Percentiles rank a stretch among this genome's conserved stretches.
phyloP scores from a whole-genome alignment of 2,113 vertebrate genomes.

The Rhagologus leucostigma region DNA sequence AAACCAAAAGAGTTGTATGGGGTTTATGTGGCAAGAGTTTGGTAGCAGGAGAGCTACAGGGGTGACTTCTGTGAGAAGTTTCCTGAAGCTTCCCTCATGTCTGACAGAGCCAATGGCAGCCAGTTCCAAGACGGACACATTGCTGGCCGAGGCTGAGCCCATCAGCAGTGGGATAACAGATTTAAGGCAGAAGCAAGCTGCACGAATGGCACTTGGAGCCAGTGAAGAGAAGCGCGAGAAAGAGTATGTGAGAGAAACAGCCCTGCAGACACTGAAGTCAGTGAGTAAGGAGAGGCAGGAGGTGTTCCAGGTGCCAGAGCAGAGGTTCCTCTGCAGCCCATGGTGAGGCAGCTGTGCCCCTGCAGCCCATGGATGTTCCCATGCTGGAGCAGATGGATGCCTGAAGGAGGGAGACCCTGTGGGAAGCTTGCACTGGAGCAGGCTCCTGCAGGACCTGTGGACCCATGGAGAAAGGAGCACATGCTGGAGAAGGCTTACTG shows the following conservation, averaged over 20 bases:
- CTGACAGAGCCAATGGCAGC: background rate
- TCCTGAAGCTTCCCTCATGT: too few species aligned
- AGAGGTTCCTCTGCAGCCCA: background rate
- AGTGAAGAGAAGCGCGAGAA: background rate
- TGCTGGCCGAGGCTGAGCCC: background rate
- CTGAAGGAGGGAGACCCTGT: rapidly evolving
- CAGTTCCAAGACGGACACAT: background rate
- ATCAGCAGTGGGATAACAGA: background rate
- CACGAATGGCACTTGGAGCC: background rate
- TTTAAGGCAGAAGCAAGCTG: background rate
- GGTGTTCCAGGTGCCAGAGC: background rate
- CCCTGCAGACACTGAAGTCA: background rate
- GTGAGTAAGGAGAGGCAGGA: rapidly evolving
- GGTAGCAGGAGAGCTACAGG: background rate
- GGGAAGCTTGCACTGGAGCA: background rate
- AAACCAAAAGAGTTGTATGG: background rate
- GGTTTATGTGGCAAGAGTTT: background rate
- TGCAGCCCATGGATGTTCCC: background rate
- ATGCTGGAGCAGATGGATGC: background rate
- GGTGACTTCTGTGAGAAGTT: background rate
- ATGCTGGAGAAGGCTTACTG: background rate
- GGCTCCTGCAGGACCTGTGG: background rate
- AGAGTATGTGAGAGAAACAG: background rate
- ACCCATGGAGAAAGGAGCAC: background rate
- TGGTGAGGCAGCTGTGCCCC: background rate